phyloP scores from a whole-genome alignment of 1,140 invertebrate genomes.

The Lepidurus arcticus region DNA sequence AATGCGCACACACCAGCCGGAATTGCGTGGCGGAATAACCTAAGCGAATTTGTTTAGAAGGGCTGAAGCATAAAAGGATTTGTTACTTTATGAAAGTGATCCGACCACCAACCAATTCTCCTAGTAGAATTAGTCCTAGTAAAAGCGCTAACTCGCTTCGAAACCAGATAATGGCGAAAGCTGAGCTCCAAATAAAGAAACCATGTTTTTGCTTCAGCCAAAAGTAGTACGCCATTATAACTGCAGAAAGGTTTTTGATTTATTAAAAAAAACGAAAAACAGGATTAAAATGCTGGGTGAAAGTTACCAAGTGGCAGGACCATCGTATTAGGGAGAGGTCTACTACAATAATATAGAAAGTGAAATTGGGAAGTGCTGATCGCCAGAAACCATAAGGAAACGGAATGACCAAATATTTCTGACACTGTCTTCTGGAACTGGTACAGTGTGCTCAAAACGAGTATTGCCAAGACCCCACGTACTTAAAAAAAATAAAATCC shows the following conservation, averaged over 20 bases:
- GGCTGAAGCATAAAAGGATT: constrained; percentile 34
- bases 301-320: constrained; percentile 78
- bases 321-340: constrained; percentile 94
- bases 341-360: constrained; percentile 92
- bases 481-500: constrained; percentile 57
- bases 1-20: constrained; percentile 65
- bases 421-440: constrained; percentile 63
- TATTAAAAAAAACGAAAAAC: constrained; percentile 33
- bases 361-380: constrained; percentile 92
- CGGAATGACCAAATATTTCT: constrained; percentile 67
- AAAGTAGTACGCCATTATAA: constrained; percentile 73
- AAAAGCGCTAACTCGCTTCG: constrained; percentile 81
- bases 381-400: constrained; percentile 73
- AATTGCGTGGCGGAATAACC: constrained; percentile 63
- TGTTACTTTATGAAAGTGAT: constrained; percentile 50
- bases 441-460: constrained; percentile 67
- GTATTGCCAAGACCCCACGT: constrained; percentile 66
- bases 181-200: constrained; percentile 75
- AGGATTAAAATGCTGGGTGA: not conserved
- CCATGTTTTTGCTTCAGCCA: constrained; percentile 74
- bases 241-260: constrained; percentile 55
- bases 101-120: constrained; percentile 60
- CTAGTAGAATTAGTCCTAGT: constrained; percentile 76
- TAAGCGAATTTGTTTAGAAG: constrained; percentile 43
- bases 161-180: constrained; percentile 83